phyloP scores from a whole-genome alignment of 1,140 invertebrate species.

The Condylostylus longicornis region DNA sequence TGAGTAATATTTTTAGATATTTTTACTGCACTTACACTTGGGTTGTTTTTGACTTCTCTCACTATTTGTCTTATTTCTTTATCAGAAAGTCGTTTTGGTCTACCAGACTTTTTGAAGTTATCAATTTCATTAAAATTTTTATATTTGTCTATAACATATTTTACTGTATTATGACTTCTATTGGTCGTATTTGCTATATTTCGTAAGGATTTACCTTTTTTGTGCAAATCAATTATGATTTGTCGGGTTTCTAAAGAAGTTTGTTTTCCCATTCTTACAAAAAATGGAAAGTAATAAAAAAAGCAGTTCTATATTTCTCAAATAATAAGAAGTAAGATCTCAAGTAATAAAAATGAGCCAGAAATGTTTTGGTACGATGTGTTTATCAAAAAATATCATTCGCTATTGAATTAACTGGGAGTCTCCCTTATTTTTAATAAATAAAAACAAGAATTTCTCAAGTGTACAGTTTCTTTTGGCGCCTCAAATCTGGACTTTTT shows the following conservation, averaged over 20 bases:
- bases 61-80: not conserved
- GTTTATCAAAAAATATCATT: too few species aligned
- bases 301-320: too few species aligned
- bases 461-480: too few species aligned
- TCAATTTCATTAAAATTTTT: not conserved
- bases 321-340: too few species aligned
- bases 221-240: conserved; percentile 1
- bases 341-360: too few species aligned
- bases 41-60: not conserved
- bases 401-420: too few species aligned
- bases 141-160: conserved; percentile 1
- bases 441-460: too few species aligned
- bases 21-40: conserved; percentile 1
- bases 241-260: not conserved
- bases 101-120: not conserved
- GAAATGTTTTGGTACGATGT: too few species aligned
- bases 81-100: not conserved
- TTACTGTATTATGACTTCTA: not conserved
- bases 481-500: too few species aligned
- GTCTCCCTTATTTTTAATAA: too few species aligned
- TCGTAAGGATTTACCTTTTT: not conserved
- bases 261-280: too few species aligned
- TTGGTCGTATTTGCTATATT: not conserved
- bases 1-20: conserved; percentile 2
- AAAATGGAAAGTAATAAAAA: too few species aligned